Evolutionary conservation across 2,888 invertebrate species (phyloP).

Genomic region (Itoplectis maculator): DNA sequence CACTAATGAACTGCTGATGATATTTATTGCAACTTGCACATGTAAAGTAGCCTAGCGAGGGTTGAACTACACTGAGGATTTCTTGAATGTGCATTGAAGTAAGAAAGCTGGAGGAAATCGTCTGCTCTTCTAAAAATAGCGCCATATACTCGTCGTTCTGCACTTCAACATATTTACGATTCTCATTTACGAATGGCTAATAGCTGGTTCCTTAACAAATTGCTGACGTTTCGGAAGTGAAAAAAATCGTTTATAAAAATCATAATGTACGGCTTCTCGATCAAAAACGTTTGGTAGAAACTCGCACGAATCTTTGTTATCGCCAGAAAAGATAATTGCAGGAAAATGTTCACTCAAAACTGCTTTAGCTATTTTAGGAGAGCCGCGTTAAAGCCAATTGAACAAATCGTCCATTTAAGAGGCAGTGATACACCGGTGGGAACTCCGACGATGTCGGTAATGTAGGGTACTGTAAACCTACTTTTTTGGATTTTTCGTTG

Average conservation of each 20-base stretch:
- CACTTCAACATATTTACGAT: slow-evolving; percentile 54
- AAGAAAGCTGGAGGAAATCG: slow-evolving; percentile 10
- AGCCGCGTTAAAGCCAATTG: too few relatives aligned
- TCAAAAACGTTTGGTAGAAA: not conserved
- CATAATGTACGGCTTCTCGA: not conserved
- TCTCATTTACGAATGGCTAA: slow-evolving; percentile 59
- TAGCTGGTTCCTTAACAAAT: slow-evolving; percentile 66
- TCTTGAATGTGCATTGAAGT: slow-evolving; percentile 36
- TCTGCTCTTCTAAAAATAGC: slow-evolving; percentile 56
- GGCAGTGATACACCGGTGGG: too few relatives aligned
- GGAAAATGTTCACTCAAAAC: too few relatives aligned
- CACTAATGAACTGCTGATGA: slow-evolving; percentile 70
- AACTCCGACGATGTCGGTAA: too few relatives aligned
- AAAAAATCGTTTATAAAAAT: not conserved
- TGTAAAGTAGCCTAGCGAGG: slow-evolving; percentile 54
- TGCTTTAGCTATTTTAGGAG: too few relatives aligned
- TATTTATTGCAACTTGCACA: slow-evolving; percentile 64
- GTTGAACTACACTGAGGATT: slow-evolving; percentile 21
- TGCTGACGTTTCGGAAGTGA: not conserved
- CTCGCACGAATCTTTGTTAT: not conserved
- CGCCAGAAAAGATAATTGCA: too few relatives aligned
- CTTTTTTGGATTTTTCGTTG: too few relatives aligned
- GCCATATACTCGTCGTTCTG: slow-evolving; percentile 32
- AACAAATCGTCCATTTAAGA: too few relatives aligned
- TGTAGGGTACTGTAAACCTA: too few relatives aligned